Conservation (phyloP, 2,888 invertebrate species). For the Brachynemurus nebulosus region DNA sequence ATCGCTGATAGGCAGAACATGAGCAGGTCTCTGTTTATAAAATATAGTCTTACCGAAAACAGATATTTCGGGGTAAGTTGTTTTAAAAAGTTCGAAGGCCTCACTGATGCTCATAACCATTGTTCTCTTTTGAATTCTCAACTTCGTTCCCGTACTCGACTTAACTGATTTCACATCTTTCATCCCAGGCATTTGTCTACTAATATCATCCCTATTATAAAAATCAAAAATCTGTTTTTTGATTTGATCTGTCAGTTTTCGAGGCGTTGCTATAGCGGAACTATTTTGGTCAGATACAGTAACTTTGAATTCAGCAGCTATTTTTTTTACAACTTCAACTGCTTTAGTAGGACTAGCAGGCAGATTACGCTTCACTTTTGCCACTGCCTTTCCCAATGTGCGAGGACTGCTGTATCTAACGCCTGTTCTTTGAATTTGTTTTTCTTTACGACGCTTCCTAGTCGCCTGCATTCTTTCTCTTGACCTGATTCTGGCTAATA, state of each 20-base stretch:
- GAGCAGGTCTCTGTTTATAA: conserved; percentile 9
- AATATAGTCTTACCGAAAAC: conserved; percentile 1
- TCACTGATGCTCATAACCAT: conserved; percentile 10
- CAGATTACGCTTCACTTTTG: conserved; percentile 13
- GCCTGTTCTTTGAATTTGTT: conserved; percentile 10
- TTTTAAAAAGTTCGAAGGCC: conserved; percentile 11
- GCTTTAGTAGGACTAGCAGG: conserved; percentile 13
- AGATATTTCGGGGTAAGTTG: neutral
- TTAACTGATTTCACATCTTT: conserved; percentile 8
- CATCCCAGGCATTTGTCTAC: conserved; percentile 6
- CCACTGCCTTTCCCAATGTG: conserved; percentile 11
- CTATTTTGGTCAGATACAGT: conserved; percentile 11
- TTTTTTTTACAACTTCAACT: conserved; percentile 10
- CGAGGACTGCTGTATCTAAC: conserved; percentile 9
- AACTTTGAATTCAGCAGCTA: conserved; percentile 13
- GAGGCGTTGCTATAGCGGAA: conserved; percentile 9
- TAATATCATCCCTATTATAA: conserved; percentile 12
- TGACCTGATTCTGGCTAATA: neutral
- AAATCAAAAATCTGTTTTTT: conserved; percentile 3
- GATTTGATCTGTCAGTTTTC: conserved; percentile 10
- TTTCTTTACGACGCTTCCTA: conserved; percentile 10
- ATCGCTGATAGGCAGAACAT: conserved; percentile 17
- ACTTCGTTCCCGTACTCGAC: conserved; percentile 8
- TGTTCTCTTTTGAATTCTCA: conserved; percentile 11
- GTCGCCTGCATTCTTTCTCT: conserved; percentile 9